Base-by-base conservation (phyloP, 2,113 vertebrate species). In the Phalacrocorax aristotelis region DNA sequence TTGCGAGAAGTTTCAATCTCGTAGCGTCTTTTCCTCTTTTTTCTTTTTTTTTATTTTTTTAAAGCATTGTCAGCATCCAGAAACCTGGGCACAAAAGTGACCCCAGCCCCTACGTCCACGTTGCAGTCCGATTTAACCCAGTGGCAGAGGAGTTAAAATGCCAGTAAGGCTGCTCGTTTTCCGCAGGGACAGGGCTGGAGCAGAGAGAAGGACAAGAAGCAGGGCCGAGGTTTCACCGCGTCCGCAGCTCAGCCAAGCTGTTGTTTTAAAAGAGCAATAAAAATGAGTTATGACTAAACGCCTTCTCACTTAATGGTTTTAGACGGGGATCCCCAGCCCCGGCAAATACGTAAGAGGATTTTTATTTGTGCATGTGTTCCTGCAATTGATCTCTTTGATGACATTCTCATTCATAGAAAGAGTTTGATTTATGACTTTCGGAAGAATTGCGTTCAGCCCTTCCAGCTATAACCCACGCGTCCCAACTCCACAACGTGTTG, bases 351-450 rank as follows among this genome's bases (percentile, higher is more conserved):
- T 99, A 99, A 99, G 98, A 99, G 98, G 98, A 97, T 98, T 98
- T 99, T 99, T 99, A 99, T 99, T 99, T 99, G 99, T 99, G 98
- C 98, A 99, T 99, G 98, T 98, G 98, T 98, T 99, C 98, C 98
- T 98, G 98, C 98, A 98, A 99, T 99, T 99, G 99, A 98, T 99
- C 98, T 99, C 98, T 98, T 99, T 98, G 99, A 99, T 99, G 99
- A 99, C 99, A 99, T 99, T 99, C 98, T 99, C 98, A 98, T 99
- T 99, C 99, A 99, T 99, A 99, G 98, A 99, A 99, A 98, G 98
- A 97, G 97, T 98, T 99, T 99, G 99, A 99, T 99, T 99, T 99
- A 99, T 99, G 99, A 98, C 98, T 98, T 98, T 98, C 98, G 98
- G 98, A 98, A 98, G 98, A 98, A 98, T 97, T 92, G 88, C 95